Conservation (phyloP, 2,888 invertebrate species). For the Colletes collaris region DNA sequence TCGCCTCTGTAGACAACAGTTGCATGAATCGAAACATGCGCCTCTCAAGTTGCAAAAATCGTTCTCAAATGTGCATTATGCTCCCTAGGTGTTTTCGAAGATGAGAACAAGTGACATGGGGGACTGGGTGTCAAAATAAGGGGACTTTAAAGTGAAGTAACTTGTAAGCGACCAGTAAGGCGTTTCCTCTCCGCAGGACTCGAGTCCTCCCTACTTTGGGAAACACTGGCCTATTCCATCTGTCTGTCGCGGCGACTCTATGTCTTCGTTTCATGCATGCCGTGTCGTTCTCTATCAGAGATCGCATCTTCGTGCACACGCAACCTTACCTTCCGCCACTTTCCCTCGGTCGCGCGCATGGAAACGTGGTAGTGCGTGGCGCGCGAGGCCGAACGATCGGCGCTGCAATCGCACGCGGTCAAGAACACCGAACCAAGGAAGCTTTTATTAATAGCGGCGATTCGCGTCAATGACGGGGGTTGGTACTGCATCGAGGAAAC, state of each 20-base stretch:
- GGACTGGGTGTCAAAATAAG: too few species aligned
- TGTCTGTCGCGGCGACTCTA: background rate
- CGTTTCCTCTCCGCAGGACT: too few species aligned
- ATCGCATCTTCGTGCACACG: constrained; percentile 44
- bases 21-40: too few species aligned
- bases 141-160: too few species aligned
- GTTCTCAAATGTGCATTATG: too few species aligned
- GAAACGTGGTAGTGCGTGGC: background rate
- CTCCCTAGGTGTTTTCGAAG: too few species aligned
- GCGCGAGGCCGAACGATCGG: background rate
- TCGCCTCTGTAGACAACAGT: too few species aligned
- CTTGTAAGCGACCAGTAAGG: too few species aligned
- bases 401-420: constrained; percentile 30
- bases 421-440: constrained; percentile 39
- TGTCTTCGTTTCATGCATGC: constrained; percentile 9
- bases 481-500: constrained; percentile 10
- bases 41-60: too few species aligned
- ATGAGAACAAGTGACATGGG: background rate
- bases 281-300: constrained; percentile 13
- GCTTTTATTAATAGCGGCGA: constrained; percentile 23
- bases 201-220: too few species aligned
- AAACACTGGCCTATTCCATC: too few species aligned
- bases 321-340: constrained; percentile 48
- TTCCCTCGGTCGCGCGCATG: constrained; percentile 32
- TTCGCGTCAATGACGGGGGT: background rate